Conservation (phyloP, 2,888 invertebrate genomes). For the Apamea epomidion region DNA sequence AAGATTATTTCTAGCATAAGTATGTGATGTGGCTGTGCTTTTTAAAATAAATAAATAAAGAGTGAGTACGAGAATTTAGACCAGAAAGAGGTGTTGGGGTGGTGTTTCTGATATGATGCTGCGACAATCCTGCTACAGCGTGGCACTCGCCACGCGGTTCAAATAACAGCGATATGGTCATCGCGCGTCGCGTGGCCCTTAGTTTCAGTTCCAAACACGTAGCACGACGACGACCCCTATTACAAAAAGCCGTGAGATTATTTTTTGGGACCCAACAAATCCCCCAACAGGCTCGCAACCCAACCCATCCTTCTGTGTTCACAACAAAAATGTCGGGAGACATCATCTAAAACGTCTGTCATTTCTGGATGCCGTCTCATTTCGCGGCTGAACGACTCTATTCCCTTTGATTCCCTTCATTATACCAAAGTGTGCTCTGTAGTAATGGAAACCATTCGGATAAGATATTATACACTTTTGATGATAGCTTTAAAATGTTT, state of each 20-base stretch:
- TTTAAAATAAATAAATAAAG: no score
- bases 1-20: no score
- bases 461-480: constrained; percentile 55
- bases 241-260: not conserved
- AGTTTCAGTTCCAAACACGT: not conserved
- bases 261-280: constrained; percentile 29
- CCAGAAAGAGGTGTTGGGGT: no score
- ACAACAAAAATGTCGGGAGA: constrained; percentile 66
- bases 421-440: constrained; percentile 65
- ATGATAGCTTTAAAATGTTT: constrained; percentile 42
- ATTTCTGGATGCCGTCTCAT: constrained; percentile 80
- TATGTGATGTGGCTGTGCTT: no score
- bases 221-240: not conserved
- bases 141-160: not conserved
- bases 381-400: constrained; percentile 80
- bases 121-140: no score
- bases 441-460: constrained; percentile 61
- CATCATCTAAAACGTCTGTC: constrained; percentile 77
- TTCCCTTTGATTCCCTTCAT: constrained; percentile 80
- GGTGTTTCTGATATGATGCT: not conserved
- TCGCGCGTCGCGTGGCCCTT: not conserved
- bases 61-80: not conserved
- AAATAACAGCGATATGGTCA: not conserved
- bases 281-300: constrained; percentile 30
- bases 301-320: constrained; percentile 52